Conservation (phyloP, 2,797 vertebrate species). For the Numenius phaeopus region DNA sequence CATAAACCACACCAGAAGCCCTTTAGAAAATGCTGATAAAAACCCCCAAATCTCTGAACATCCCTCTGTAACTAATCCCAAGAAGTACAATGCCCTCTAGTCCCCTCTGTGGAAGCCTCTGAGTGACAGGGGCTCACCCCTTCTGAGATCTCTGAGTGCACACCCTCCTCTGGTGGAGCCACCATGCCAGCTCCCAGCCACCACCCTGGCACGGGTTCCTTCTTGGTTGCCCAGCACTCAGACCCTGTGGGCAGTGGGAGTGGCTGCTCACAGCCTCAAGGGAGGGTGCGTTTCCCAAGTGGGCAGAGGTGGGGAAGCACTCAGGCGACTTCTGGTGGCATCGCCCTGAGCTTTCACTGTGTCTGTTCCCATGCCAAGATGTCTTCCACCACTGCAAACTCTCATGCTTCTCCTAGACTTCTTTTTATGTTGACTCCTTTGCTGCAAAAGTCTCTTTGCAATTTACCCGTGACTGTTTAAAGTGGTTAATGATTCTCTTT, state of each 20-base stretch:
- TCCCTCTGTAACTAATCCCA: neutral
- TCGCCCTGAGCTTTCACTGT: neutral
- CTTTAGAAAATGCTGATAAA: neutral
- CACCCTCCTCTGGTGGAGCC: neutral
- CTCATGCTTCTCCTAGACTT: neutral
- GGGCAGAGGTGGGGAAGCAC: rapidly evolving
- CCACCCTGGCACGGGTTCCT: rapidly evolving
- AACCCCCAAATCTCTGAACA: neutral
- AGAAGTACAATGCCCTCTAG: no score
- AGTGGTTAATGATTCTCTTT: neutral
- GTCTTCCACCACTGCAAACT: neutral
- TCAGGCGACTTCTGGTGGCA: rapidly evolving
- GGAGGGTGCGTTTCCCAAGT: rapidly evolving
- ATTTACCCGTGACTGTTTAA: neutral
- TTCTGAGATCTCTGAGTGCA: neutral
- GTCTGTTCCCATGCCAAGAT: rapidly evolving
- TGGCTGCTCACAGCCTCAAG: rapidly evolving
- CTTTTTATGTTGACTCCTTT: neutral
- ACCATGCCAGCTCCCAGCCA: rapidly evolving
- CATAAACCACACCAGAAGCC: rapidly evolving
- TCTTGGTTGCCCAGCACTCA: no score
- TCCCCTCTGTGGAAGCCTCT: rapidly evolving
- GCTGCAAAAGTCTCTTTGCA: neutral
- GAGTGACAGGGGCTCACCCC: rapidly evolving
- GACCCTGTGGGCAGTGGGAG: rapidly evolving